These are phyloP conservation scores for Pyxicephalus adspersus DNA, from an alignment of 2,113 vertebrate species.

Conservation along the genomic window DNA sequence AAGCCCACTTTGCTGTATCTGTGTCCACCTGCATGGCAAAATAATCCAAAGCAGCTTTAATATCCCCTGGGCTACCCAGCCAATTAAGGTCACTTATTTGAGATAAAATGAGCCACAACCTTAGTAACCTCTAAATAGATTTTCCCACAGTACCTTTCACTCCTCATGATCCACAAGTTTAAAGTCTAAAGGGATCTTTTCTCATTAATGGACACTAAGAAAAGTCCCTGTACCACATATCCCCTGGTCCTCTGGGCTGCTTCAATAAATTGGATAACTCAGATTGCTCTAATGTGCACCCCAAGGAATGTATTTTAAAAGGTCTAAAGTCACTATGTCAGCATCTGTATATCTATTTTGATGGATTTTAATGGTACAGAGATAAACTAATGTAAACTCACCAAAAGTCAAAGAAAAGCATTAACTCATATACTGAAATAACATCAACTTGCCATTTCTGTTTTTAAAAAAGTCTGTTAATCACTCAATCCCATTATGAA, in stretches of 20 bases:
- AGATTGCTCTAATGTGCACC: background rate
- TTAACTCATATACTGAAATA: too few species aligned
- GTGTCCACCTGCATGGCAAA: background rate
- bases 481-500: too few species aligned
- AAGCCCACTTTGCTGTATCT: background rate
- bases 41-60: background rate
- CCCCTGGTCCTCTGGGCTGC: background rate
- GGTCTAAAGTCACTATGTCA: constrained; percentile 14
- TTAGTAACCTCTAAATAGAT: background rate
- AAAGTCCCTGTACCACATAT: background rate
- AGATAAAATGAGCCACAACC: background rate
- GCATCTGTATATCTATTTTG: background rate
- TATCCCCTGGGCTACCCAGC: background rate
- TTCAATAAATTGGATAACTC: background rate
- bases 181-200: background rate
- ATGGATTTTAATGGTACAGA: background rate
- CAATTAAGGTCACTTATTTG: background rate
- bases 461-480: too few species aligned
- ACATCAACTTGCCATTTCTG: too few species aligned
- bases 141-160: background rate
- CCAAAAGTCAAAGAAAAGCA: too few species aligned
- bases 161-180: background rate
- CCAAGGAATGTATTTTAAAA: constrained; percentile 21
- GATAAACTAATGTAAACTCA: too few species aligned
- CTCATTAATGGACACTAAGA: background rate